Conservation (phyloP, 2,797 vertebrate genomes). For the Nothura maculosa region DNA sequence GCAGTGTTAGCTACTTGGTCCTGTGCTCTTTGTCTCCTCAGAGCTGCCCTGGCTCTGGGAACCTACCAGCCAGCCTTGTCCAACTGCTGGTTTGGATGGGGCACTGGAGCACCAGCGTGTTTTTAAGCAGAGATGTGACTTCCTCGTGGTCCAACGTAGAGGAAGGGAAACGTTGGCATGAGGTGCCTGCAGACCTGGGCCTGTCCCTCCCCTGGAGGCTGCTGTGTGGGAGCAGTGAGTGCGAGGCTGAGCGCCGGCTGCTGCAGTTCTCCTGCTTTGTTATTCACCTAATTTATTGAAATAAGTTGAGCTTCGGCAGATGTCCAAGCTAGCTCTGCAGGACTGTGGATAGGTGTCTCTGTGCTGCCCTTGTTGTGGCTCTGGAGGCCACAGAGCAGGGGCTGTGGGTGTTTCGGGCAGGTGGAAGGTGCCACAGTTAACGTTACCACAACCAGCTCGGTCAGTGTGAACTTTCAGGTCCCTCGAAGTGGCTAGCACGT, state of each 20-base stretch:
- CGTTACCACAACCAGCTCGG: not conserved
- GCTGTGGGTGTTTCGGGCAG: not conserved
- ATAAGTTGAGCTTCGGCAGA: not conserved
- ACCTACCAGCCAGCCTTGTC: not conserved
- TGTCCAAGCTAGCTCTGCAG: not conserved
- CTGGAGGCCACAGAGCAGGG: not conserved
- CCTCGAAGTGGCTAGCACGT: not conserved
- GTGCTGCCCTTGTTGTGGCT: not conserved
- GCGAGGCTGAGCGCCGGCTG: not conserved
- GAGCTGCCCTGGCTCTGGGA: not conserved
- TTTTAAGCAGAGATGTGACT: not conserved
- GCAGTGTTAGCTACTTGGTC: not conserved
- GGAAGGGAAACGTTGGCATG: not conserved
- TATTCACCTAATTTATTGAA: not conserved
- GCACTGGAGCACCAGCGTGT: not conserved
- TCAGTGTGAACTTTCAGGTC: not conserved
- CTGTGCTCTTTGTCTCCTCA: not conserved
- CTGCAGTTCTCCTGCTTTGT: not conserved
- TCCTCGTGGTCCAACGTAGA: not conserved
- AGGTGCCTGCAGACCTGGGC: not conserved
- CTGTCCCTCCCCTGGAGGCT: rapidly evolving
- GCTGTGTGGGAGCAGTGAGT: not conserved
- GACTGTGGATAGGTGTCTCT: not conserved
- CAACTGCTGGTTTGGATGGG: not conserved
- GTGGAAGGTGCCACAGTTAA: not conserved